phyloP scores from a whole-genome alignment of 2,797 vertebrate species.

The Oreochromis mossambicus region DNA sequence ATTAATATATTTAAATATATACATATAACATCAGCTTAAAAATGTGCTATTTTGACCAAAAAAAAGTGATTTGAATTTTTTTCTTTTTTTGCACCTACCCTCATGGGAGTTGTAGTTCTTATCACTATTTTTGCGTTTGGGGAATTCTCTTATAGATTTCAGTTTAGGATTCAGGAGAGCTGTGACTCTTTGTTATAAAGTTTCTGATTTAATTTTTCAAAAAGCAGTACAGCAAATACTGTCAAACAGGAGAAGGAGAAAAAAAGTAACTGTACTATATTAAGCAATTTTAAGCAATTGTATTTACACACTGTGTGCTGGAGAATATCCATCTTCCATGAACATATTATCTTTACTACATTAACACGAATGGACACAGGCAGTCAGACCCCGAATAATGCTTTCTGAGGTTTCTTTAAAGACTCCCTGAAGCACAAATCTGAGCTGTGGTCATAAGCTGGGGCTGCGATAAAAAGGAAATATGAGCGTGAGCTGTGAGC shows the following conservation, averaged over 20 bases:
- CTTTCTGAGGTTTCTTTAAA: conserved; percentile 52
- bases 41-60: not conserved
- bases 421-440: conserved; percentile 55
- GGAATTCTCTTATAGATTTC: not conserved
- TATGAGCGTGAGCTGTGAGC: conserved; percentile 40
- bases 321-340: not conserved
- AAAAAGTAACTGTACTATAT: not conserved
- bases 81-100: not conserved
- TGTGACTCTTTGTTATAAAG: not conserved
- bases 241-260: not conserved
- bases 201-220: not conserved
- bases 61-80: not conserved
- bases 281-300: not conserved
- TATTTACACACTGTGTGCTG: not conserved
- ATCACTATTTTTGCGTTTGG: not conserved
- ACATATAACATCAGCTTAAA: not conserved
- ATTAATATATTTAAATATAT: not conserved
- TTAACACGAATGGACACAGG: conserved; percentile 39
- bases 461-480: conserved; percentile 54
- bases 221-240: not conserved
- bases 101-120: not conserved
- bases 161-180: not conserved
- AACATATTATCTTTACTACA: conserved; percentile 29
- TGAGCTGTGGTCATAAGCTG: conserved; percentile 57
- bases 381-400: conserved; percentile 43